Conservation (phyloP, 1,140 invertebrate genomes). For the Hestina assimilis region DNA sequence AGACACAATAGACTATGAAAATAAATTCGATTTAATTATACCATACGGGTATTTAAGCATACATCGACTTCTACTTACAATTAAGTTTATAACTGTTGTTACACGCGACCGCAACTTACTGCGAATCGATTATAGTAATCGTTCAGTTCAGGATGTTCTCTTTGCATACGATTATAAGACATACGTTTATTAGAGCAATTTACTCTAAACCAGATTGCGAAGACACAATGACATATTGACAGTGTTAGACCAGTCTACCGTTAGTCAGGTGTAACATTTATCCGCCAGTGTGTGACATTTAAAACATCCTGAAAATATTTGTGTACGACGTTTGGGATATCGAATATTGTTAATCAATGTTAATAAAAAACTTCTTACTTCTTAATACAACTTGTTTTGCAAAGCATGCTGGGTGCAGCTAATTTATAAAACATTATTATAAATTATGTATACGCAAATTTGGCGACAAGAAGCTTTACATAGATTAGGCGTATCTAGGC, state of each 20-base stretch:
- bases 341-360: too few species aligned
- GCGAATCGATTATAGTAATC: conserved; percentile 62
- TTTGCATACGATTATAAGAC: conserved; percentile 59
- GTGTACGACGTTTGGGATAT: too few species aligned
- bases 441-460: too few species aligned
- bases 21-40: too few species aligned
- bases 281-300: neutral
- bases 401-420: too few species aligned
- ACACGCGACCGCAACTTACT: conserved; percentile 6
- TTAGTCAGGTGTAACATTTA: conserved; percentile 4
- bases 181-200: conserved; percentile 65
- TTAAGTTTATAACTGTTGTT: conserved; percentile 5
- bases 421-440: too few species aligned
- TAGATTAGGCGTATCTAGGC: too few species aligned
- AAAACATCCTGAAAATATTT: neutral
- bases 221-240: conserved; percentile 62
- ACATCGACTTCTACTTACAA: neutral
- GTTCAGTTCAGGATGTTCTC: conserved; percentile 47
- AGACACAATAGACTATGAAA: too few species aligned
- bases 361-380: too few species aligned
- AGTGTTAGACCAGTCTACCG: conserved; percentile 28
- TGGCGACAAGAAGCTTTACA: too few species aligned
- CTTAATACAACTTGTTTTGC: too few species aligned
- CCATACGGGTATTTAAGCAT: neutral
- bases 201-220: conserved; percentile 53